Evolutionary conservation across 2,888 invertebrate species (phyloP).

Genomic region (Luperina nickerlii): DNA sequence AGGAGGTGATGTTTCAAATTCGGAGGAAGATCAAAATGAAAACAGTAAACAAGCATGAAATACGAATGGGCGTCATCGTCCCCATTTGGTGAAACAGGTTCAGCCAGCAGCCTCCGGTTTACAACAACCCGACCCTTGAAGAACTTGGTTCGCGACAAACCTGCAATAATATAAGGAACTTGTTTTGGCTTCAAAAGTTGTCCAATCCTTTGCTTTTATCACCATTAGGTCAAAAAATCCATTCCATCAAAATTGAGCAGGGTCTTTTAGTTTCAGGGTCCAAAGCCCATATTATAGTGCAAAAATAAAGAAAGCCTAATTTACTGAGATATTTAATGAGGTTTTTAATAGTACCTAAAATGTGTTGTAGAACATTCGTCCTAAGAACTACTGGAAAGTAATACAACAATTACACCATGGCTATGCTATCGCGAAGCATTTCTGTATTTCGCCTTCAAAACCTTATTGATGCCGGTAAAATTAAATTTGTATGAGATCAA

Average conservation of each 20-base stretch:
- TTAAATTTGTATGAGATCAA: background rate
- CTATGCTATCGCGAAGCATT: background rate
- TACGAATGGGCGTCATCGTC: slow-evolving; percentile 26
- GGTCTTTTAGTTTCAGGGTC: too few relatives aligned
- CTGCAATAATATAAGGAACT: slow-evolving; percentile 42
- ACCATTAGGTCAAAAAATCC: slow-evolving; percentile 9
- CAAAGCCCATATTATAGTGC: too few relatives aligned
- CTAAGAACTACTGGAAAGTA: background rate
- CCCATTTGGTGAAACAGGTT: slow-evolving; percentile 51
- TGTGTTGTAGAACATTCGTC: too few relatives aligned
- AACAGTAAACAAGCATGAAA: slow-evolving; percentile 6
- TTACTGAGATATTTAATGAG: background rate
- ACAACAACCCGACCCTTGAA: slow-evolving; percentile 45
- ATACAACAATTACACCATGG: background rate
- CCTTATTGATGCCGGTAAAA: background rate
- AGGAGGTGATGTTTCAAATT: background rate
- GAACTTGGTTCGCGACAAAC: slow-evolving; percentile 24
- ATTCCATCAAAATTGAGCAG: background rate
- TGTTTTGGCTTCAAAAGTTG: slow-evolving; percentile 38
- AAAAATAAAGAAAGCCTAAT: background rate
- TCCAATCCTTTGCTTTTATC: slow-evolving; percentile 1
- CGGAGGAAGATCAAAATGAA: background rate
- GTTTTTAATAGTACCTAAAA: background rate
- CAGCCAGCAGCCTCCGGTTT: slow-evolving; percentile 21
- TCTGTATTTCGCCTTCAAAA: background rate